Conservation (phyloP, 2,113 vertebrate species). For the Progne subis region DNA sequence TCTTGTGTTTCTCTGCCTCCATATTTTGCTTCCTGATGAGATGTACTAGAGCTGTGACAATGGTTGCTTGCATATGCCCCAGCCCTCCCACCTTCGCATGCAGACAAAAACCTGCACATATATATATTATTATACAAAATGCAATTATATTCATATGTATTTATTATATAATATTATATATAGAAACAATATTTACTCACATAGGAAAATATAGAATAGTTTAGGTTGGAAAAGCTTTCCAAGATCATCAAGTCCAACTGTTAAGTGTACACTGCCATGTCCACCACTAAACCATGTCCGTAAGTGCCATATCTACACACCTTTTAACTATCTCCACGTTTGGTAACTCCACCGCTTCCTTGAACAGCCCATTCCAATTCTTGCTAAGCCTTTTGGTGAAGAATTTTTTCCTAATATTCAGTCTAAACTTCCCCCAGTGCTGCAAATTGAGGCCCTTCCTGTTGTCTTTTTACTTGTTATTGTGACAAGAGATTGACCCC, state of each 20-base stretch:
- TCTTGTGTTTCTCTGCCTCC: not conserved
- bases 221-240: not conserved
- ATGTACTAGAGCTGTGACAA: not conserved
- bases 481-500: not conserved
- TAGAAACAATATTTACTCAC: not conserved
- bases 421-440: not conserved
- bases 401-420: not conserved
- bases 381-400: not conserved
- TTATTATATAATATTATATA: not conserved
- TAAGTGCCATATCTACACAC: not conserved
- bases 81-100: not conserved
- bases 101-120: not conserved
- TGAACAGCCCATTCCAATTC: not conserved
- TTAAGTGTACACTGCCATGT: not conserved
- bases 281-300: accelerated
- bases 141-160: not conserved
- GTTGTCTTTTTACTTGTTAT: not conserved
- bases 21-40: not conserved
- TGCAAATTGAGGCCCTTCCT: not conserved
- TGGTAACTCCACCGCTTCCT: not conserved
- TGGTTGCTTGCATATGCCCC: not conserved
- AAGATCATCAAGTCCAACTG: not conserved
- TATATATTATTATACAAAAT: not conserved
- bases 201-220: not conserved
- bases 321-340: not conserved